These are phyloP conservation scores for Papilio polytes DNA, from an alignment of 1,140 invertebrate genomes.

Conservation along the genomic window DNA sequence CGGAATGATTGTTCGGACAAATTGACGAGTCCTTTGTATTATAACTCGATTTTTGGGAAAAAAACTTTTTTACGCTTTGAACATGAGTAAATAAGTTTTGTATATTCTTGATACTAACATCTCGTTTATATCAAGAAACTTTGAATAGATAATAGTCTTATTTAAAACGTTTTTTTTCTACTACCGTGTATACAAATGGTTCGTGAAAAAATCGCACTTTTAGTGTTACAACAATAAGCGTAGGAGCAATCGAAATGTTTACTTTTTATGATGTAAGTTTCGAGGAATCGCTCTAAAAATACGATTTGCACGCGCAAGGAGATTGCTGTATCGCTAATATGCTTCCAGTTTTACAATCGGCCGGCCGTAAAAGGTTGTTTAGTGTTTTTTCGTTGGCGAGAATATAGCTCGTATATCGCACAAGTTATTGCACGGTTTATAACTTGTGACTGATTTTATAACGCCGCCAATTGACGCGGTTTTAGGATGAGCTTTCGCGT, in stretches of 20 bases:
- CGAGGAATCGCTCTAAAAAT: constrained; percentile 60
- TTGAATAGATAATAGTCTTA: too few relatives aligned
- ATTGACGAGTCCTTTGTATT: too few relatives aligned
- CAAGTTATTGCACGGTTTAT: constrained; percentile 74
- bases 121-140: too few relatives aligned
- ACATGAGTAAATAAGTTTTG: too few relatives aligned
- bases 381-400: constrained; percentile 58
- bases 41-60: too few relatives aligned
- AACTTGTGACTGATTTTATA: constrained; percentile 80
- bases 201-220: too few relatives aligned
- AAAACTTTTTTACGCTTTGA: too few relatives aligned
- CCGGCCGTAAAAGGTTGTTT: constrained; percentile 70
- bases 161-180: too few relatives aligned
- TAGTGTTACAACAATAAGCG: background rate
- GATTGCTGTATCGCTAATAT: constrained; percentile 65
- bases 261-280: constrained; percentile 63
- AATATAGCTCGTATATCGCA: constrained; percentile 74
- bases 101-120: too few relatives aligned
- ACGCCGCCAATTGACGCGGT: constrained; percentile 59
- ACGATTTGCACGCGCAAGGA: constrained; percentile 57
- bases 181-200: too few relatives aligned
- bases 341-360: constrained; percentile 76
- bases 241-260: constrained; percentile 44
- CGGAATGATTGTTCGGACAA: too few relatives aligned
- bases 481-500: constrained; percentile 49